These are phyloP conservation scores for Boleophthalmus pectinirostris DNA, from an alignment of 2,113 vertebrate genomes.

Conservation along the genomic window DNA sequence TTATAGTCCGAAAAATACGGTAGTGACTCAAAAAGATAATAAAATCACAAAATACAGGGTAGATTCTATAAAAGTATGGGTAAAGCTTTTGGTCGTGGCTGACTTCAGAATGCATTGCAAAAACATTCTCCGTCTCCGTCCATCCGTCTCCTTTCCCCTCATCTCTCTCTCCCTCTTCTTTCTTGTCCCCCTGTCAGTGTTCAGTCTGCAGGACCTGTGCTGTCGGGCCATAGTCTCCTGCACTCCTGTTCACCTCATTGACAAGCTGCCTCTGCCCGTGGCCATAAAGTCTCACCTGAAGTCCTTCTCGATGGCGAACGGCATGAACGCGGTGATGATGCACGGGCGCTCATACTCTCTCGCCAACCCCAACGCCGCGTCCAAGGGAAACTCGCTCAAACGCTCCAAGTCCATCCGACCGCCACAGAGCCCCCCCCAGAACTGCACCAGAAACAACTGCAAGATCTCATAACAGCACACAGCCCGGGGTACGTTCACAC, in stretches of 20 bases:
- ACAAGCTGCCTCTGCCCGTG: conserved; percentile 94
- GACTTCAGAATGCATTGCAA: too few species aligned
- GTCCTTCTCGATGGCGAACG: conserved; percentile 99
- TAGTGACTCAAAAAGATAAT: too few species aligned
- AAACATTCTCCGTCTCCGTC: too few species aligned
- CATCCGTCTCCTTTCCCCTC: too few species aligned
- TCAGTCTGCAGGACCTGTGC: conserved; percentile 97
- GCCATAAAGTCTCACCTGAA: conserved; percentile 99
- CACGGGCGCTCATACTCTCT: conserved; percentile 96
- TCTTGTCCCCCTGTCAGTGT: conserved; percentile 83
- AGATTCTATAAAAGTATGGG: too few species aligned
- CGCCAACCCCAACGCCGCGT: conserved; percentile 84
- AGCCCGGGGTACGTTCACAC: too few species aligned
- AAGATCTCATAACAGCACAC: conserved; percentile 88
- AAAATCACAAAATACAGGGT: too few species aligned
- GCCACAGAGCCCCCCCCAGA: conserved; percentile 95
- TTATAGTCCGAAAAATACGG: too few species aligned
- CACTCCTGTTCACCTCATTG: conserved; percentile 96
- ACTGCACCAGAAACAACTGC: conserved; percentile 98
- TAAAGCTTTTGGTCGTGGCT: too few species aligned
- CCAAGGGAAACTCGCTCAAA: conserved; percentile 96
- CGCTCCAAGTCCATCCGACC: conserved; percentile 93
- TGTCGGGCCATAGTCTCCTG: conserved; percentile 97
- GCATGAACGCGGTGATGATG: conserved; percentile 99
- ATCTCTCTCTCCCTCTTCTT: too few species aligned